Base-by-base conservation (phyloP, 2,113 vertebrate genomes). In the Colinus virginianus region DNA sequence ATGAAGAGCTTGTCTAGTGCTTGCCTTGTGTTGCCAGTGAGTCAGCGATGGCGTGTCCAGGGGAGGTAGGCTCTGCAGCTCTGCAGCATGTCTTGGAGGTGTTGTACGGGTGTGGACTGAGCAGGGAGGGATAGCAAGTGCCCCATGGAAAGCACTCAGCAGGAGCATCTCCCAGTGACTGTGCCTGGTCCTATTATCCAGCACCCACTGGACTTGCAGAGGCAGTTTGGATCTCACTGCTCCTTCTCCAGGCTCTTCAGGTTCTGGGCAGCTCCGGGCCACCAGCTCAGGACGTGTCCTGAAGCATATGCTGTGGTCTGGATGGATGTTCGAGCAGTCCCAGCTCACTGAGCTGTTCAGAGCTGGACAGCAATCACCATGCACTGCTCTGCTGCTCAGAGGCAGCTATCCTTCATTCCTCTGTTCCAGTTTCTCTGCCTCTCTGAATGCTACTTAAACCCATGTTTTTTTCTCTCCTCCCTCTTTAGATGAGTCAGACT, bases 401-500 rank as follows among this genome's bases (percentile, higher is more conserved):
- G 22, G 12, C 40, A 40, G 12, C 66, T 22, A 0, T 42, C 55
- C 0, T 16, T 66, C 81, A 0, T 18, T 62, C 81, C 36, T 51
- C 56, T 63, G 36, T 36, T 17, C 23, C 32, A 3, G 2, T 6
- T 42, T n/a, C 67, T 66, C 40, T 71, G 51, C 74, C 42, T 58
- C 61, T 75, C 62, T 28, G 42, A 46, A 7, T 36, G 26, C 66
- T 21, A 6, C 3, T 58, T 77, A 21, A 87, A 11, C 28, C 16
- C 4, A 15, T 30, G 28, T 19, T 32, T 69, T 55, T 55, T 38
- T 78, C 43, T 95, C 80, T 93, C 72, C 55, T 48, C 38, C 66
- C 74, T 71, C 51, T 70, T 43, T 49, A 99, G 99, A 99, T 56
- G 99, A 99, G 48, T 98, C 98, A 7, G 99, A 99, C 88, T 99